A percentile compares a stretch with the other conserved stretches of the same genome.
These are phyloP conservation scores for Pachyrhynchus sulphureomaculatus DNA, from an alignment of 1,140 invertebrate genomes.

Conservation along the genomic window DNA sequence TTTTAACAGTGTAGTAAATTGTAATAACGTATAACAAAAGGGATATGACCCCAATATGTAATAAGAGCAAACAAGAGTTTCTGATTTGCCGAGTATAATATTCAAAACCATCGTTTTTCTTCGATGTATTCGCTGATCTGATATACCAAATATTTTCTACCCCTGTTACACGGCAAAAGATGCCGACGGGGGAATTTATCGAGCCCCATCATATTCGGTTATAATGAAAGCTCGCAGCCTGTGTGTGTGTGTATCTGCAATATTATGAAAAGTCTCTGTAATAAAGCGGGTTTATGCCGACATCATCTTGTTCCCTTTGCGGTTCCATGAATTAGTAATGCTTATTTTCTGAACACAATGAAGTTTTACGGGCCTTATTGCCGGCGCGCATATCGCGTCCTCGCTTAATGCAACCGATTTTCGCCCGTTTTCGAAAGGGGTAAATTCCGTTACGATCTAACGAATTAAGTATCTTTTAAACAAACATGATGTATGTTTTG, in stretches of 20 bases:
- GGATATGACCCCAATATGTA: too few relatives aligned
- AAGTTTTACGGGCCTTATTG: slow-evolving; percentile 25
- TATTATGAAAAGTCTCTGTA: slow-evolving; percentile 20
- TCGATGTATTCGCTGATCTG: too few relatives aligned
- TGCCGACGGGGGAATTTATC: slow-evolving; percentile 8
- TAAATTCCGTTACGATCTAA: slow-evolving; percentile 3
- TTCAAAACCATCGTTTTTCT: too few relatives aligned
- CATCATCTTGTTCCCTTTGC: slow-evolving; percentile 20
- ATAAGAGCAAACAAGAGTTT: too few relatives aligned
- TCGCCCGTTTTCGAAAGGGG: slow-evolving; percentile 12
- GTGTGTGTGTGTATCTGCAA: slow-evolving; percentile 15
- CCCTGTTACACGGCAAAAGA: neutral
- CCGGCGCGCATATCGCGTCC: slow-evolving; percentile 10
- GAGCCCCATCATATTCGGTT: slow-evolving; percentile 17
- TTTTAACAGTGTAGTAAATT: too few relatives aligned
- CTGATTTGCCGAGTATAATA: too few relatives aligned
- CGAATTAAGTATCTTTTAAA: neutral
- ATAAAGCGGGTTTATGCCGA: slow-evolving; percentile 18
- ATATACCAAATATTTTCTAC: too few relatives aligned
- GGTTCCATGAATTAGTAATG: slow-evolving; percentile 24
- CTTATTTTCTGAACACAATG: slow-evolving; percentile 25
- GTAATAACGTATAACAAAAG: too few relatives aligned
- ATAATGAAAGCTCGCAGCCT: slow-evolving; percentile 24
- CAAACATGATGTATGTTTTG: neutral
- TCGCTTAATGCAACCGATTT: slow-evolving; percentile 10